Evolutionary conservation across 1,140 invertebrate genomes (phyloP).

Genomic region (Platorchestia sp.): DNA sequence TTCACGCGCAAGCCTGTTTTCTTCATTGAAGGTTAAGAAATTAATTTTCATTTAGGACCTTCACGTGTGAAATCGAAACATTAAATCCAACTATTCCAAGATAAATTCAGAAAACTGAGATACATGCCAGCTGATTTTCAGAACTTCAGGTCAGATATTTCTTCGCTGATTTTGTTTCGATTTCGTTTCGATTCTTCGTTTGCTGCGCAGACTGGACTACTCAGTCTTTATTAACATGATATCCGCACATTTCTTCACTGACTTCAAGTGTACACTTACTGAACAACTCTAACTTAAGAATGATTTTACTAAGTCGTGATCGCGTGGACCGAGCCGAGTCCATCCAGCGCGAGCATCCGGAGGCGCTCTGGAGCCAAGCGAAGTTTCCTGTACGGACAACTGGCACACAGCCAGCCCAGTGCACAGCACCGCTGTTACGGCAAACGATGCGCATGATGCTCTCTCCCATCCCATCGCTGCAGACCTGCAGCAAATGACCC

Average conservation of each 20-base stretch:
- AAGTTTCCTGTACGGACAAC: neutral
- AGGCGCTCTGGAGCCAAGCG: neutral
- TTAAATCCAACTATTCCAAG: too few relatives aligned
- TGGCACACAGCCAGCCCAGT: conserved; percentile 17
- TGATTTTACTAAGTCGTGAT: neutral
- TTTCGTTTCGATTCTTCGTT: too few relatives aligned
- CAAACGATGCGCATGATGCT: conserved; percentile 48
- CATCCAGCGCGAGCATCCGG: neutral
- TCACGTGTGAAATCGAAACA: too few relatives aligned
- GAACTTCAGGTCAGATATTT: too few relatives aligned
- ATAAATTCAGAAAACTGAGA: too few relatives aligned
- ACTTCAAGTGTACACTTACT: neutral
- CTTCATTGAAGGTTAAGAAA: too few relatives aligned
- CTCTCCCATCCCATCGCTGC: conserved; percentile 15
- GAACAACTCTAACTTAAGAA: neutral
- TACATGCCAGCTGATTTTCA: too few relatives aligned
- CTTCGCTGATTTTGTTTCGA: too few relatives aligned
- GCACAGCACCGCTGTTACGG: neutral
- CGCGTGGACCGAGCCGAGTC: neutral
- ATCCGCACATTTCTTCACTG: neutral
- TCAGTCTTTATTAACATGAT: too few relatives aligned
- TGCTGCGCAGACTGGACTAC: too few relatives aligned
- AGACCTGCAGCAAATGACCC: conserved; percentile 33
- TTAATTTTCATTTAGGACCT: too few relatives aligned
- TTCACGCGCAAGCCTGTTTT: too few relatives aligned